A percentile compares a stretch with the other conserved stretches of the same genome.
phyloP scores from a whole-genome alignment of 2,113 vertebrate species.

The Rynchops niger region DNA sequence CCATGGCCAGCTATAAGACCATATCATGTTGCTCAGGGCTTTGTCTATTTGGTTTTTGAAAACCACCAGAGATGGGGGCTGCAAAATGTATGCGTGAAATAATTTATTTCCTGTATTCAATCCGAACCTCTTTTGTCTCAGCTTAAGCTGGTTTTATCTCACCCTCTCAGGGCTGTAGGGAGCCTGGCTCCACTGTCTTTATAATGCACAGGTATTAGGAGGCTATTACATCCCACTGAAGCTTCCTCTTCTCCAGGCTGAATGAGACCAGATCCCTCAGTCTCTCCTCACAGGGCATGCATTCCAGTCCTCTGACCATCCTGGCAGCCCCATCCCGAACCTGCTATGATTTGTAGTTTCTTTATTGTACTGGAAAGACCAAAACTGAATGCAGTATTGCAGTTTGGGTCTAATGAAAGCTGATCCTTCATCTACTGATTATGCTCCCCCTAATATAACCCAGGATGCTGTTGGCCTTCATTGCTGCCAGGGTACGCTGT shows the following conservation, averaged over 20 bases:
- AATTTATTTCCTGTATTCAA: too few relatives aligned
- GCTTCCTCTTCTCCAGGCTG: not conserved
- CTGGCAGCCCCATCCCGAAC: not conserved
- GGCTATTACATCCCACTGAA: not conserved
- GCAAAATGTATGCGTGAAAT: not conserved
- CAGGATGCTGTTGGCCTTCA: not conserved
- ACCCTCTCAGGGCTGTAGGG: too few relatives aligned
- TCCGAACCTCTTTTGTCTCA: not conserved
- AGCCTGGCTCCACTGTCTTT: too few relatives aligned
- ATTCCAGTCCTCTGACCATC: not conserved
- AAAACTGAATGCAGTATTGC: not conserved
- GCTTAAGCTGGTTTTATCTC: too few relatives aligned
- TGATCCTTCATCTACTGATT: not conserved
- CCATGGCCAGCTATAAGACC: not conserved
- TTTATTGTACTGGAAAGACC: not conserved
- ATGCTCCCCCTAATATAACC: not conserved
- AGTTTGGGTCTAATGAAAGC: not conserved
- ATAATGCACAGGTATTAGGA: not conserved
- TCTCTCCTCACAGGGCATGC: not conserved
- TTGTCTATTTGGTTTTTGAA: not conserved
- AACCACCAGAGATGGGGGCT: not conserved
- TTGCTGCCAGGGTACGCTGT: not conserved
- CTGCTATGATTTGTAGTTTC: too few relatives aligned
- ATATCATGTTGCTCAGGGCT: not conserved
- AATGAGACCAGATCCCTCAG: not conserved